Base-by-base conservation (phyloP, 1,140 invertebrate species). In the Drosophila pandora region DNA sequence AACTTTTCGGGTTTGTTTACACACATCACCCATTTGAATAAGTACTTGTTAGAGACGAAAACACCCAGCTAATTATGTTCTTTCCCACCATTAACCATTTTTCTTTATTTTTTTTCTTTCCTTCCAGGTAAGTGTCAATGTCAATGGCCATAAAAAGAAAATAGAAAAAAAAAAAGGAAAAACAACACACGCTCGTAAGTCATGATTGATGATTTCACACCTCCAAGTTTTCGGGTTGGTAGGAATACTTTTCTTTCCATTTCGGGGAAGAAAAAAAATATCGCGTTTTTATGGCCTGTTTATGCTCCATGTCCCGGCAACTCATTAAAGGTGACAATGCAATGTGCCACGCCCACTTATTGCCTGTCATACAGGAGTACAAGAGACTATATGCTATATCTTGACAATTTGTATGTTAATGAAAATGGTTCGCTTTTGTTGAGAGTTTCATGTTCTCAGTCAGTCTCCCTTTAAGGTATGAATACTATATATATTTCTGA, bases 281-380 rank as follows among this genome's bases (percentile, higher is more conserved):
- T 76, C 52, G 49, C 60, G 63, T 79, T 87, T 85, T 87, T 78
- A 87, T 88, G 74, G 83, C 49, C 75, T 82, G 82, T 88, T 87
- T 87, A 85, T 85, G 81, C 67, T 61, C 34, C 78, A 70, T 62
- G 62, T 59, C 73, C 49, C 57, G 79, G 32, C 78, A 78, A 82
- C 78, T 87, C 82, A 85, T 85, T 85, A 82, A 76, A 87, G 83
- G 82, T 85, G 82, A 82, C 83, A 85, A 87, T 88, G 74, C 82
- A 78, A 85, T 85, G 74, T 37, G 53, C 54, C 69, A 62, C 75
- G 49, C 49, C 63, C 55, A 57, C 82, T 78, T 78, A 85, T 87
- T 78, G 81, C 72, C 52, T 65, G 69, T 77, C 81, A 75, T 78
- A 81, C 59, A 43, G 32, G 58, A 28, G 1, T 28, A 28, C 25